These are phyloP conservation scores for Laticauda colubrina DNA, from an alignment of 2,113 vertebrate species.

Conservation along the genomic window DNA sequence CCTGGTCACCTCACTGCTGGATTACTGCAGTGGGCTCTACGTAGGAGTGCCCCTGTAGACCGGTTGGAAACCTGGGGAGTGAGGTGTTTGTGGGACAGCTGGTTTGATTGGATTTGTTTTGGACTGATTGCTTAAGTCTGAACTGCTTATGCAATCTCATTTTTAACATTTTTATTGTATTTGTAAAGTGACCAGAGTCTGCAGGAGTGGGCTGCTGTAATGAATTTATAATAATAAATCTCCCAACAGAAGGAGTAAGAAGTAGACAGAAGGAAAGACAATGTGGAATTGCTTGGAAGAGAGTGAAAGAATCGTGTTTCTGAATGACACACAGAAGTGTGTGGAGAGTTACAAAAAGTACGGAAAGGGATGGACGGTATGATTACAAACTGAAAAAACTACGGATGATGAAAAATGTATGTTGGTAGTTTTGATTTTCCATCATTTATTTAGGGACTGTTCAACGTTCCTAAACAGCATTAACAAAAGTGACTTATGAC, in stretches of 20 bases:
- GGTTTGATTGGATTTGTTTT: neutral
- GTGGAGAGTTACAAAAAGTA: neutral
- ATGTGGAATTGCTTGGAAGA: neutral
- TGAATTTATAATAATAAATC: neutral
- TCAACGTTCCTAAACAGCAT: too few relatives aligned
- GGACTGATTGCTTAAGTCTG: neutral
- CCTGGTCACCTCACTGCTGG: neutral
- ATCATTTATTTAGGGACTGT: too few relatives aligned
- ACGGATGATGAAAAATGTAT: neutral
- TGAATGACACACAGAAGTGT: neutral
- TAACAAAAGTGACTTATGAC: too few relatives aligned
- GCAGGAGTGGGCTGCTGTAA: neutral
- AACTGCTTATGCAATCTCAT: neutral
- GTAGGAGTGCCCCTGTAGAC: neutral
- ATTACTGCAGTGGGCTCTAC: neutral
- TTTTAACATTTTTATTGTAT: neutral
- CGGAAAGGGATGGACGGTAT: neutral
- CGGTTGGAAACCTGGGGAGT: neutral
- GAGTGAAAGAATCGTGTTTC: neutral
- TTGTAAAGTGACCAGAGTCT: neutral
- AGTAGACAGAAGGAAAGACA: neutral
- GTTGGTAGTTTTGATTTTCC: too few relatives aligned
- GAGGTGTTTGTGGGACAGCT: neutral
- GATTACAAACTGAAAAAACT: neutral
- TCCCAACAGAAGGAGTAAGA: neutral